Conservation (phyloP, 92 coral and sea anemone species). For the Palythoa caribaeorum region DNA sequence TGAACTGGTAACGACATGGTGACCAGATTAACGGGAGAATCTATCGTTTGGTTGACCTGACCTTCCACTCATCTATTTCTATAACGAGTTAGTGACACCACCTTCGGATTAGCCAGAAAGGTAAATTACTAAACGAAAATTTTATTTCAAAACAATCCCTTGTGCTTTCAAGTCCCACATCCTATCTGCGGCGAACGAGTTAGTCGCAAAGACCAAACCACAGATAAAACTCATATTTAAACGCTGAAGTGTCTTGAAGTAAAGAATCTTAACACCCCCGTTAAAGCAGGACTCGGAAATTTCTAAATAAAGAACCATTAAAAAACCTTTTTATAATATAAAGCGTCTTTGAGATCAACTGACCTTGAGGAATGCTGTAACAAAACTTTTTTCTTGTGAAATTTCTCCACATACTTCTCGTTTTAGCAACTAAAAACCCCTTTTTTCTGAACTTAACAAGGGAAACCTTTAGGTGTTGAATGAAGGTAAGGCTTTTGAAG, state of each 20-base stretch:
- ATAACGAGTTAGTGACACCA: constrained; percentile 37
- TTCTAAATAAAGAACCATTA: constrained; percentile 21
- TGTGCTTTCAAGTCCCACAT: constrained; percentile 21
- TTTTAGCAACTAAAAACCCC: background rate
- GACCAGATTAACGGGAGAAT: background rate
- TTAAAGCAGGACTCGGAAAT: constrained; percentile 26
- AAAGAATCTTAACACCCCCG: background rate
- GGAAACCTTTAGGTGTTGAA: background rate
- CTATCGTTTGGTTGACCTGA: background rate
- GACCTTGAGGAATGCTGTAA: background rate
- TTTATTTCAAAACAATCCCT: background rate
- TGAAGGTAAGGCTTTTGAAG: background rate
- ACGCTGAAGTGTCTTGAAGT: constrained; percentile 8
- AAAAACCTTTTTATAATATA: background rate
- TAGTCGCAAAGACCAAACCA: constrained; percentile 13
- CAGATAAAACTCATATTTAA: background rate
- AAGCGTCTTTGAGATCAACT: background rate
- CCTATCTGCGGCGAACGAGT: constrained; percentile 35
- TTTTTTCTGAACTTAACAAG: background rate
- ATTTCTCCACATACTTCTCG: background rate
- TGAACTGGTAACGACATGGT: background rate
- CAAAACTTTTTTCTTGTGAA: background rate
- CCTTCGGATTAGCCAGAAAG: constrained; percentile 18
- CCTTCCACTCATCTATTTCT: background rate
- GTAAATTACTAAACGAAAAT: constrained; percentile 11